These are phyloP conservation scores for Anastrepha obliqua DNA, from an alignment of 1,140 invertebrate species.

Conservation along the genomic window DNA sequence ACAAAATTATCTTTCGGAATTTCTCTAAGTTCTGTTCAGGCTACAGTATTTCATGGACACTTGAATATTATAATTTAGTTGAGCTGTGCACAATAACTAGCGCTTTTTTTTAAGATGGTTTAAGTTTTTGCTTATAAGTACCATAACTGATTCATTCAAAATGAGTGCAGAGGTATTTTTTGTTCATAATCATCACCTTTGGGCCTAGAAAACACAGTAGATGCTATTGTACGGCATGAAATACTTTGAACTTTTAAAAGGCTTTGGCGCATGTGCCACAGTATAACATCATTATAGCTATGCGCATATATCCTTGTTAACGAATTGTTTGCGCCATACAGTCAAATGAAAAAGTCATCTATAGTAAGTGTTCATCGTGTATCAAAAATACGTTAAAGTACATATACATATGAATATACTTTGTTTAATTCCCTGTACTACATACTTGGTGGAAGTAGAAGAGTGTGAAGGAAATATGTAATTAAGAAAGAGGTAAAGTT, in stretches of 20 bases:
- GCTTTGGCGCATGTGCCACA: conserved; percentile 51
- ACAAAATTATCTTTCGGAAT: neutral
- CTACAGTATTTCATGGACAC: neutral
- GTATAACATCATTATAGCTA: conserved; percentile 62
- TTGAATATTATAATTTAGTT: neutral
- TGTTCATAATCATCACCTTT: conserved; percentile 17
- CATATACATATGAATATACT: conserved; percentile 57
- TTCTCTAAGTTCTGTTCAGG: neutral
- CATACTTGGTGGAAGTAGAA: neutral
- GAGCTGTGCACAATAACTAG: too few relatives aligned
- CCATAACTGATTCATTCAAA: conserved; percentile 2
- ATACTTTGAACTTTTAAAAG: conserved; percentile 24
- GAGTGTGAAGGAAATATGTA: neutral
- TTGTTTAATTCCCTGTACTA: neutral
- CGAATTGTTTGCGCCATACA: neutral
- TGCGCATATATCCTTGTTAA: conserved; percentile 58
- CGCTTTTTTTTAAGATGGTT: too few relatives aligned
- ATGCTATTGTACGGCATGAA: neutral
- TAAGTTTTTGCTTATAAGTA: too few relatives aligned
- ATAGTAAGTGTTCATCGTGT: conserved; percentile 28
- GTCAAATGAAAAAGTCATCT: neutral
- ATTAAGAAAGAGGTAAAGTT: neutral
- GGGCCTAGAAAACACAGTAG: neutral
- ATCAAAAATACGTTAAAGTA: conserved; percentile 71
- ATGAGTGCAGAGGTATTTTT: neutral